phyloP scores from a whole-genome alignment of 37 sponge, comb jelly and placozoan species.

The Halichondria panicea region DNA sequence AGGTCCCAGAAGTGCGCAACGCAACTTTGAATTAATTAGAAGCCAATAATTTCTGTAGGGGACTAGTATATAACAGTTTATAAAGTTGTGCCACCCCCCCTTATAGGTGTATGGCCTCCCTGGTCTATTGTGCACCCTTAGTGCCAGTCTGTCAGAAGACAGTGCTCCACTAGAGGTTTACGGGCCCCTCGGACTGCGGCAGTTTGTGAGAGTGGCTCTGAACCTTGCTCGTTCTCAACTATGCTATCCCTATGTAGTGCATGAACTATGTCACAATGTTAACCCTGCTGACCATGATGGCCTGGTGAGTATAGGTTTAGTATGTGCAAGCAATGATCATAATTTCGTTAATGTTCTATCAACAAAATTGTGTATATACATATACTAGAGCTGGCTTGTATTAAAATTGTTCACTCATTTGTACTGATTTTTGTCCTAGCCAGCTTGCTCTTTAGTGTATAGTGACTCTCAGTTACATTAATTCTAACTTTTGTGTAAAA shows the following conservation, averaged over 20 bases:
- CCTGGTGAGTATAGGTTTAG: conserved; percentile 49
- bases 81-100: background rate
- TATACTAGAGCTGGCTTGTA: too few relatives aligned
- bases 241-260: conserved; percentile 65
- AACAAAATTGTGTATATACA: too few relatives aligned
- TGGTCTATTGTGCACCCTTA: conserved; percentile 87
- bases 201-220: conserved; percentile 67
- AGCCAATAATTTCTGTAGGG: too few relatives aligned
- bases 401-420: too few relatives aligned
- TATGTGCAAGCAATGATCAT: too few relatives aligned
- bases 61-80: background rate
- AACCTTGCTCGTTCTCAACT: conserved; percentile 76
- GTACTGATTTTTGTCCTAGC: too few relatives aligned
- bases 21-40: too few relatives aligned
- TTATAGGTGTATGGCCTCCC: conserved; percentile 85
- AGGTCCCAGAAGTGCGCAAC: too few relatives aligned
- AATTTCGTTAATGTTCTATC: too few relatives aligned
- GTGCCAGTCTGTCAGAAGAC: conserved; percentile 36
- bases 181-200: conserved; percentile 84
- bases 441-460: too few relatives aligned
- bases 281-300: conserved; percentile 54
- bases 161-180: conserved; percentile 71
- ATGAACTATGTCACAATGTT: conserved; percentile 70
- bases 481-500: too few relatives aligned
- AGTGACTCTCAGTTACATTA: too few relatives aligned